Percentiles rank a stretch among this genome's conserved stretches.
Evolutionary conservation across 2,888 invertebrate species (phyloP).

Genomic region (Prosapia bicincta): DNA sequence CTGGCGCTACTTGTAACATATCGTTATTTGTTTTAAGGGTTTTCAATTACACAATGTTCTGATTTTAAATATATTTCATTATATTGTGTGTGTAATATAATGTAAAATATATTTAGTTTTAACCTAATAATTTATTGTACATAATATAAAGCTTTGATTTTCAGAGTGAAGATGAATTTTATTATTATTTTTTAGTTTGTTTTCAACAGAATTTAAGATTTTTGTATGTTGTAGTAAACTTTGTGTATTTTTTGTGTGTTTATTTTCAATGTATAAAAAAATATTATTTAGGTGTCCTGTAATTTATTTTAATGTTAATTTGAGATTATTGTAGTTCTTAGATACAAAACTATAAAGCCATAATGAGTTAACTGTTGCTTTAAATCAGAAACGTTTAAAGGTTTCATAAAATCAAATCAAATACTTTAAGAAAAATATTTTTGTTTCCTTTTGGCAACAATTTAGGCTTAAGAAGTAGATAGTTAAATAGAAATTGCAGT

Average conservation of each 20-base stretch:
- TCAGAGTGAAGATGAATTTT: not conserved
- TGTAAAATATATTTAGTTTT: conserved; percentile 16
- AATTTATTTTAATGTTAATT: not conserved
- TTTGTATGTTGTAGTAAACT: not conserved
- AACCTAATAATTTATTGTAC: conserved; percentile 17
- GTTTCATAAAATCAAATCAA: not conserved
- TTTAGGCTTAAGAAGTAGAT: not conserved
- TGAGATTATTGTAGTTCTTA: not conserved
- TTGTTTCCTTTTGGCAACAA: not conserved
- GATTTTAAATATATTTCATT: conserved; percentile 26
- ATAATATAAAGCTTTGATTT: not conserved
- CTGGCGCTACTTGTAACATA: too few relatives aligned
- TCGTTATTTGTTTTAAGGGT: not conserved
- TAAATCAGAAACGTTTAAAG: not conserved
- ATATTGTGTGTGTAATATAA: conserved; percentile 14
- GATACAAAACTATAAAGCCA: not conserved
- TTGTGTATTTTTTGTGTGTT: too few relatives aligned
- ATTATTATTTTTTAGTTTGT: not conserved
- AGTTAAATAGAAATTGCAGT: not conserved
- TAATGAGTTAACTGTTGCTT: not conserved
- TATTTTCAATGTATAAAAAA: not conserved
- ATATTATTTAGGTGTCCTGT: not conserved
- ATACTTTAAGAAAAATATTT: too few relatives aligned
- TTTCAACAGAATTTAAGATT: not conserved
- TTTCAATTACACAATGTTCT: not conserved